Evolutionary conservation across 1,140 invertebrate species (phyloP).

Genomic region (Polyergus mexicanus): DNA sequence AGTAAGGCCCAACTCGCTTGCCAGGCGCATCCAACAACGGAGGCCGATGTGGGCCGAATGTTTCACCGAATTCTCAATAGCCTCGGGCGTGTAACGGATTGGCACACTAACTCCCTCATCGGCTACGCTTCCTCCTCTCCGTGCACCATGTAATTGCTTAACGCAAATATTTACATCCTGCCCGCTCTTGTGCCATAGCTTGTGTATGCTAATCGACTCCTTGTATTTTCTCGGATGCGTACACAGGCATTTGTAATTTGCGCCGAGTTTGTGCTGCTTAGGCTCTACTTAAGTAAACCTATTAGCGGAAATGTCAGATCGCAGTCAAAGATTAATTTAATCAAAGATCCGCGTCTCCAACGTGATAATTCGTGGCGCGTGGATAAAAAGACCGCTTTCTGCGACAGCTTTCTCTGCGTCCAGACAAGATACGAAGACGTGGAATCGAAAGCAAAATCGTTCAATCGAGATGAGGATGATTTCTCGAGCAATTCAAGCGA

Average conservation of each 20-base stretch:
- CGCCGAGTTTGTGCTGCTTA: neutral
- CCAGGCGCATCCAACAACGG: slow-evolving; percentile 23
- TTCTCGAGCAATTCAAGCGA: slow-evolving; percentile 33
- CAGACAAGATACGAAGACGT: slow-evolving; percentile 21
- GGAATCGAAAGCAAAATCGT: slow-evolving; percentile 68
- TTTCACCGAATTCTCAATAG: slow-evolving; percentile 82
- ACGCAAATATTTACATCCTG: slow-evolving; percentile 59
- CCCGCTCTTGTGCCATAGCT: slow-evolving; percentile 30
- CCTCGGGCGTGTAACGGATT: slow-evolving; percentile 84
- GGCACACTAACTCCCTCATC: slow-evolving; percentile 82
- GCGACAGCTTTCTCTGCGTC: slow-evolving; percentile 60
- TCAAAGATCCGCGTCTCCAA: slow-evolving; percentile 42
- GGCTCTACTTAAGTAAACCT: neutral
- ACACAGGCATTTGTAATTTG: neutral
- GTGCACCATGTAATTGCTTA: slow-evolving; percentile 50
- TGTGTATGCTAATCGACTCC: slow-evolving; percentile 58
- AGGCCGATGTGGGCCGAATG: slow-evolving; percentile 78
- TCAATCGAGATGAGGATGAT: slow-evolving; percentile 40
- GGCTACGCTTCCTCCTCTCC: slow-evolving; percentile 58
- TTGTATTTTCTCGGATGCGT: neutral
- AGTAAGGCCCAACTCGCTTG: neutral
- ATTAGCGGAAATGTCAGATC: slow-evolving; percentile 7
- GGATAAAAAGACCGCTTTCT: slow-evolving; percentile 47
- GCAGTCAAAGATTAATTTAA: slow-evolving; percentile 32
- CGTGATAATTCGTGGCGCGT: slow-evolving; percentile 24